Evolutionary conservation across 2,797 vertebrate species (phyloP), one percentile per base, ranked within the genome.

Genomic region (Sebastes cheni): DNA sequence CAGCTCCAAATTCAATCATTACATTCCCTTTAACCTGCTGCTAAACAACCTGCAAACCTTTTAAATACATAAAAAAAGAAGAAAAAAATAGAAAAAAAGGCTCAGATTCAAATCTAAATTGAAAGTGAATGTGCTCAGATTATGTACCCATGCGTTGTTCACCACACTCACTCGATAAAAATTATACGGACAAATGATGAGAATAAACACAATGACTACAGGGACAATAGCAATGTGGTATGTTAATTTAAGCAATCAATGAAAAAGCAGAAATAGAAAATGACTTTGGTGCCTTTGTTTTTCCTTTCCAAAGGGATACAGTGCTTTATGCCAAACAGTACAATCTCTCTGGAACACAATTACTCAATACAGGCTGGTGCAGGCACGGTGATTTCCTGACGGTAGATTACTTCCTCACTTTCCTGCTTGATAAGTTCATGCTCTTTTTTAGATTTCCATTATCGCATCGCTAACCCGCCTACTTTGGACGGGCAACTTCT

Each of bases 221-320:
- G 88, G 80, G 87, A 92, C 82, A 65, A 65, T 12, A 39, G 79
- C 78, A 75, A 55, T n/a, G 69, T 18, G 77, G 75, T 87, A 85
- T 82, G 85, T 85, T 91, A 85, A 91, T 93, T 89, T 80, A 81
- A 90, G 78, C 78, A 88, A 90, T 88, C 86, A 91, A 88, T 91
- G 79, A 81, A 86, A 77, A 89, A 77, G 76, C 75, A 81, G 79
- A 87, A 89, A 87, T 74, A 85, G 76, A 91, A 91, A 90, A 93
- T 88, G 55, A 91, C 85, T 84, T 83, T 60, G 72, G 85, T 72
- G 86, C 77, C 81, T 90, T 88, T 92, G 84, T 86, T 90, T 88
- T 87, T 79, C 61, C 79, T 82, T 72, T 86, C 25, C 61, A 77
- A 67, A 78, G 46, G 59, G 56, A 73, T 27, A 69, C 60, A 42